Conservation (phyloP, 2,113 vertebrate species). For the Acrocephalus arundinaceus region DNA sequence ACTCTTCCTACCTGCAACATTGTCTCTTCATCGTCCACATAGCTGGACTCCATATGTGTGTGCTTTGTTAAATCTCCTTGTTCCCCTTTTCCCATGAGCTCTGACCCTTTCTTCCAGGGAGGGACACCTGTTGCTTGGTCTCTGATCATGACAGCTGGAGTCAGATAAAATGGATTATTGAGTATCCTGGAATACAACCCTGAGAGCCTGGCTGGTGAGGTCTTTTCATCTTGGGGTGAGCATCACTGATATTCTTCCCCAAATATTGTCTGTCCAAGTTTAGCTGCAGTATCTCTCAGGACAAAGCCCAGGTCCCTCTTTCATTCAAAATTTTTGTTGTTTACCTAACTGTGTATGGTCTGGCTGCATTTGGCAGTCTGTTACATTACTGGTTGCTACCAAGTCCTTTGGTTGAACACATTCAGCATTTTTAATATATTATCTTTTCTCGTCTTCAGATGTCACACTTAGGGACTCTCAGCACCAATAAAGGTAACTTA, state of each 20-base stretch:
- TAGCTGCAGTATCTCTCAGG: not conserved
- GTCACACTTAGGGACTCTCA: not conserved
- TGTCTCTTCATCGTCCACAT: not conserved
- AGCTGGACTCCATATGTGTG: not conserved
- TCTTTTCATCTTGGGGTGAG: not conserved
- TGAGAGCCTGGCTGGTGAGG: not conserved
- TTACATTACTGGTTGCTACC: not conserved
- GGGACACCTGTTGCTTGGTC: constrained; percentile 9
- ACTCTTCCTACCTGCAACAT: not conserved
- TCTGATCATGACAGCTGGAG: not conserved
- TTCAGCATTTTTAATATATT: not conserved
- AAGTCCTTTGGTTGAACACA: not conserved
- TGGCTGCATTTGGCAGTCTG: not conserved
- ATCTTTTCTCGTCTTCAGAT: not conserved
- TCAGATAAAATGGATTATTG: not conserved
- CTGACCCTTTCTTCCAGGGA: not conserved
- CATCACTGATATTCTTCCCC: not conserved
- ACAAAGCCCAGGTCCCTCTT: not conserved
- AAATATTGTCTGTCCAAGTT: not conserved
- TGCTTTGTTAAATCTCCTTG: not conserved
- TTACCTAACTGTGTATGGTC: not conserved
- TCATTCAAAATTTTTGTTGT: not conserved
- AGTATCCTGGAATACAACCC: not conserved
- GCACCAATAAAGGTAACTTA: not conserved
- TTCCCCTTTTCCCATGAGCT: not conserved